These are phyloP conservation scores for Meta bourneti DNA, from an alignment of 2,888 invertebrate species.

Conservation along the genomic window DNA sequence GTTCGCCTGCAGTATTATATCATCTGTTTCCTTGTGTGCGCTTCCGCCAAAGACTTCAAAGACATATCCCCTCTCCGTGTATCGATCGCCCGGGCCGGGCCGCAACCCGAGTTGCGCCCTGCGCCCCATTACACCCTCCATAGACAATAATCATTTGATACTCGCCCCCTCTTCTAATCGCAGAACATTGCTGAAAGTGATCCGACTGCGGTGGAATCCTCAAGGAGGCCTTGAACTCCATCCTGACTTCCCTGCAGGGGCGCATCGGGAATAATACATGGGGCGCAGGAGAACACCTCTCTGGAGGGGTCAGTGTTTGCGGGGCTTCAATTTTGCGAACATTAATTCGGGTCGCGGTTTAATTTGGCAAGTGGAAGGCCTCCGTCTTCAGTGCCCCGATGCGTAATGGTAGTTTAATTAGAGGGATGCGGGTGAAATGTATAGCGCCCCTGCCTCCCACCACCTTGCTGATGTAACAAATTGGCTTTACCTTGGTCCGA, in stretches of 20 bases:
- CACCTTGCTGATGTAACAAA: not conserved
- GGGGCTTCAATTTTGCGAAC: slow-evolving; percentile 27
- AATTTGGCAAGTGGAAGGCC: slow-evolving; percentile 13
- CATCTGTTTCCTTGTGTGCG: slow-evolving; percentile 1
- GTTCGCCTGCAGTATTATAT: not conserved
- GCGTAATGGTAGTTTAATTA: slow-evolving; percentile 62
- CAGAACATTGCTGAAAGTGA: slow-evolving; percentile 32
- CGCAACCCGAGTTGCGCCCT: not conserved
- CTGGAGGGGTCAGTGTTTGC: slow-evolving; percentile 38
- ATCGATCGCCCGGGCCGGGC: slow-evolving; percentile 5
- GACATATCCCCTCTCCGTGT: not conserved
- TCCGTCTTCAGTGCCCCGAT: not conserved
- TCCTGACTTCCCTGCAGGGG: not conserved
- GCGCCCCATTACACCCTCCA: slow-evolving; percentile 30
- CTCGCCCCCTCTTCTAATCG: slow-evolving; percentile 35
- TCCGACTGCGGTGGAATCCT: slow-evolving; percentile 6
- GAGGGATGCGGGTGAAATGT: slow-evolving; percentile 5
- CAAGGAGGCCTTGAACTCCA: not conserved
- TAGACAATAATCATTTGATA: slow-evolving; percentile 53
- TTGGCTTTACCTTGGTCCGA: slow-evolving; percentile 10
- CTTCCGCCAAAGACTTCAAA: slow-evolving; percentile 52
- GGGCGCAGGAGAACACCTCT: not conserved
- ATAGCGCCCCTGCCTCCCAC: not conserved
- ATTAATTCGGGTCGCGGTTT: slow-evolving; percentile 48
- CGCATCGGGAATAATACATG: not conserved